Evolutionary conservation across 2,888 invertebrate species (phyloP), one percentile per base, ranked within the genome.

Genomic region (Boloria selene): DNA sequence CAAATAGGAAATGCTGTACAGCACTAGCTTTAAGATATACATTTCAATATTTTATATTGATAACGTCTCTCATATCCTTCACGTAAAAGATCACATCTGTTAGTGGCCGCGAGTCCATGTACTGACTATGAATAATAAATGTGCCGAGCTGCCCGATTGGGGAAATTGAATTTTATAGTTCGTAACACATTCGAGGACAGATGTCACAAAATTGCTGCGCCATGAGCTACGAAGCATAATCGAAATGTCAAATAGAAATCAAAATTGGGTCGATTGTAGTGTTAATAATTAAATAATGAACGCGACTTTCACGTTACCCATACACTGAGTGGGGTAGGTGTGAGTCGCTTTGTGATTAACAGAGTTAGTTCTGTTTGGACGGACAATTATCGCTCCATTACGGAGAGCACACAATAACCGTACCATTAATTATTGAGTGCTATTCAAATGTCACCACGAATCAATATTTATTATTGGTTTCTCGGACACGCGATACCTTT

Each of bases 101-200:
- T 89, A 90, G 87, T 86, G 90, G 88, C 88, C 86, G 87, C 82
- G 86, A 87, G 82, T 85, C 85, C 86, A 86, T 84, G 86, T 88
- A 86, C 84, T 86, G 86, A 81, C 90, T 88, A 90, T 92, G 91
- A 92, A 92, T 92, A 92, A 91, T 91, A 91, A 92, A 92, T 91
- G 90, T 85, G 86, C 81, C 87, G 88, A 83, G 86, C 85, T 85
- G 80, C 86, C 88, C 91, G 90, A 90, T 91, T 90, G 90, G 88
- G 92, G 90, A 92, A 92, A 92, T 92, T 91, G 91, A 92, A 92
- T 92, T 92, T 92, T 91, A 90, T 91, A 92, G 90, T 86, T 90
- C 82, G 87, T 84, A 90, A 90, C 90, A 90, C 90, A 90, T 86
- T 85, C 79, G 85, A 88, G 87, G 90, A 92, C 92, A 92, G 91